Base-by-base conservation (phyloP, 1,140 invertebrate species). In the Diorhabda elongata region DNA sequence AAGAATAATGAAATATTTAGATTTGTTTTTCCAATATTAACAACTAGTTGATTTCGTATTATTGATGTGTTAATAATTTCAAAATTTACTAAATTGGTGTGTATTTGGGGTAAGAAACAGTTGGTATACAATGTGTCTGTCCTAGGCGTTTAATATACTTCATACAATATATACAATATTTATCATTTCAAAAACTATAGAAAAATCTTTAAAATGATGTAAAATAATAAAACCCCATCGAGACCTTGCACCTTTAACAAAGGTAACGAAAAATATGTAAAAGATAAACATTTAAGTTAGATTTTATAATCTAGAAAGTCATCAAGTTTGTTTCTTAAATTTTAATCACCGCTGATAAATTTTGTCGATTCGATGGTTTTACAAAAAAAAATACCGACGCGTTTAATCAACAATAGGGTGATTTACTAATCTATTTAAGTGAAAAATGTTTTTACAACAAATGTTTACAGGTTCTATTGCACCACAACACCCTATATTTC, bases 181-280 rank as follows among this genome's bases (percentile, higher is more conserved):
- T 66, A 76, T 76, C 73, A 73, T 70, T 73, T 76, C 73, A 73
- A 76, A 76, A 76, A 76, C 75, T 76, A 76, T 76, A 76, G 64
- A 66, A 68, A 64, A 72, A 68, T 69, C 67, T 74, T 69, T 72
- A 76, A 75, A 76, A 71, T 70, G 73, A 73, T 76, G 75, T 76
- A 76, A 69, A 74, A 74, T 63, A 70, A 69, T 60, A 57, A 68
- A 52, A 52, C 71, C 70, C 64, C 70, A 66, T 56, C 67, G 64
- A 58, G 59, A 67, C 69, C 70, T 71, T 69, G 65, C 70, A 69
- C 69, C 71, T 60, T 71, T 71, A 77, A 77, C 75, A 75, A 74
- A 77, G 74, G 74, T 76, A 75, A 76, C 75, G 74, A 71, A 70
- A 66, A 76, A 73, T 71, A 75, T 64, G 52, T 72, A 58, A 64